Conservation (phyloP, 2,113 vertebrate genomes). For the Odocoileus hemionus region DNA sequence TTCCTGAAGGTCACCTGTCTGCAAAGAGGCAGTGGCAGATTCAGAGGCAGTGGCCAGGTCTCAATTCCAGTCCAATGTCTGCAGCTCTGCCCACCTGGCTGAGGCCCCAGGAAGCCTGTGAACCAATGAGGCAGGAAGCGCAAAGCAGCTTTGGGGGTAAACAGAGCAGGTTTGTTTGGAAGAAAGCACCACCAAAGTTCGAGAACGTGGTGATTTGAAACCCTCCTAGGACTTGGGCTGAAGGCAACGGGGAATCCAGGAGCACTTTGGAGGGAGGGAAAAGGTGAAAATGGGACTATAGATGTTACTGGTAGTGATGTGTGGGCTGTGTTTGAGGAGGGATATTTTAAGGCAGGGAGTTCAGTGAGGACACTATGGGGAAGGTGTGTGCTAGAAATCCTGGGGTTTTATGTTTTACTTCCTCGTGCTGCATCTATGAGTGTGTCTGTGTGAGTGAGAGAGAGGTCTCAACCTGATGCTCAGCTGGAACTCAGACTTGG, state of each 20-base stretch:
- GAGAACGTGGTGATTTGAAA: background rate
- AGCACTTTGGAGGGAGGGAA: background rate
- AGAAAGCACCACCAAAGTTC: background rate
- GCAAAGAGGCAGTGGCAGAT: background rate
- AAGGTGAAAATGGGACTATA: background rate
- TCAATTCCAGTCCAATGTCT: background rate
- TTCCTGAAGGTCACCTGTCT: background rate
- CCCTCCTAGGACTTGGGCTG: background rate
- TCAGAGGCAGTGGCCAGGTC: background rate
- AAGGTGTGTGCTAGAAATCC: background rate
- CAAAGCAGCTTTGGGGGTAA: background rate
- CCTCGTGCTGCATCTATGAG: background rate
- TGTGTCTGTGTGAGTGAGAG: too few species aligned
- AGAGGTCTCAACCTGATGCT: background rate
- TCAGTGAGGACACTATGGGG: background rate
- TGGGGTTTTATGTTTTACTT: background rate
- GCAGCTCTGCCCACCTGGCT: background rate
- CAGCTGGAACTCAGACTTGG: background rate
- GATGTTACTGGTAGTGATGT: too few species aligned
- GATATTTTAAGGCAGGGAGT: background rate
- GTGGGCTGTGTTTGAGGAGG: background rate
- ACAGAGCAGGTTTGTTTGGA: background rate
- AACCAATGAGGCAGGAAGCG: background rate
- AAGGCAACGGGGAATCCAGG: background rate
- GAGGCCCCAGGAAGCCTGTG: fast-evolving